Percentiles rank a stretch among this genome's conserved stretches.
phyloP scores from a whole-genome alignment of 2,797 vertebrate species.

The Chelmon rostratus region DNA sequence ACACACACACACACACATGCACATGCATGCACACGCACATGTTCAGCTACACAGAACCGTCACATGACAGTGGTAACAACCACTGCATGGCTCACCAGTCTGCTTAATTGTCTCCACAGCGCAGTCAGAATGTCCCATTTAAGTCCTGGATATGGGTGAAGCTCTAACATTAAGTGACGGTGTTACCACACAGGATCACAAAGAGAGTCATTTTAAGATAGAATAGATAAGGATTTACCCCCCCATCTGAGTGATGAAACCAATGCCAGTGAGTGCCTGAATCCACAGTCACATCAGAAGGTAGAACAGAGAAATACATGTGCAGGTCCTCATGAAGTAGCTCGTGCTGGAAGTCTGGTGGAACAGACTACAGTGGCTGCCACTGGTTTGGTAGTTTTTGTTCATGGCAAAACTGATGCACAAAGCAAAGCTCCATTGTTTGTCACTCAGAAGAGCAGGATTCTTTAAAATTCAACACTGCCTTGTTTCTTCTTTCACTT shows the following conservation, averaged over 20 bases:
- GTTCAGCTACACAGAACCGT: background rate
- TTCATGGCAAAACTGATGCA: background rate
- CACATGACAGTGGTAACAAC: conserved; percentile 11
- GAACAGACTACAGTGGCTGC: background rate
- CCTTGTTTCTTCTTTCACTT: no score
- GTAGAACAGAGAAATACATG: background rate
- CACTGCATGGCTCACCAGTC: background rate
- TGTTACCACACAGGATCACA: background rate
- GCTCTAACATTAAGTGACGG: background rate
- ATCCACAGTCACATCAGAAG: background rate
- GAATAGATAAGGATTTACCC: background rate
- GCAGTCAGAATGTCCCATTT: conserved; percentile 6
- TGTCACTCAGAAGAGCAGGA: no score
- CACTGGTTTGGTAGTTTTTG: background rate
- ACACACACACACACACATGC: background rate
- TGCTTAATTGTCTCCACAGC: background rate
- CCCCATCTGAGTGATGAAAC: background rate
- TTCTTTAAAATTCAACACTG: background rate
- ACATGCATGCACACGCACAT: background rate
- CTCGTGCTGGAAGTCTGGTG: background rate
- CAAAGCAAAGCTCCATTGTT: background rate
- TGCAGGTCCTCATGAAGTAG: background rate
- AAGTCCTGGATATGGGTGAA: background rate
- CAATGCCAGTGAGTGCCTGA: background rate
- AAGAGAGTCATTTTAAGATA: background rate